Percentiles rank a stretch among this genome's conserved stretches.
These are phyloP conservation scores for Spodoptera litura DNA, from an alignment of 1,140 invertebrate species.

Conservation along the genomic window DNA sequence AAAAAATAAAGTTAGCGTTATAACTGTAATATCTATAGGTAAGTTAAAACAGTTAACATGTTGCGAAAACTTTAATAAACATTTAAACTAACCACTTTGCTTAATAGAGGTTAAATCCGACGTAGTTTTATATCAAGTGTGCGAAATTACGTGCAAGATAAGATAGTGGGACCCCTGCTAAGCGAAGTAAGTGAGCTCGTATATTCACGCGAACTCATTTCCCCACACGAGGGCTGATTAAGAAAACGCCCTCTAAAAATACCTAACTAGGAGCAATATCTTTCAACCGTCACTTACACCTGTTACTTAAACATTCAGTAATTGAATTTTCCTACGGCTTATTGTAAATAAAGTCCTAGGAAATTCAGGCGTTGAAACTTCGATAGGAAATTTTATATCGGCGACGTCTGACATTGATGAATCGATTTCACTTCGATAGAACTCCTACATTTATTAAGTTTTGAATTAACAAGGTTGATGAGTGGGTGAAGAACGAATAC, in stretches of 20 bases:
- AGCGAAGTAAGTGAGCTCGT: slow-evolving; percentile 30
- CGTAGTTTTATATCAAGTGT: slow-evolving; percentile 39
- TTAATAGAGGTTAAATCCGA: slow-evolving; percentile 17
- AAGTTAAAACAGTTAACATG: too few species aligned
- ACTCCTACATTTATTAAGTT: slow-evolving; percentile 25
- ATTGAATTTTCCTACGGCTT: slow-evolving; percentile 37
- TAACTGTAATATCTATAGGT: too few species aligned
- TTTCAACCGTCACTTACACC: slow-evolving; percentile 40
- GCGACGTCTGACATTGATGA: slow-evolving; percentile 31
- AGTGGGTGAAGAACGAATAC: too few species aligned
- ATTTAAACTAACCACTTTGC: slow-evolving; percentile 22
- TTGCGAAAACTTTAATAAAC: slow-evolving; percentile 2
- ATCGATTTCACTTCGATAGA: slow-evolving; percentile 33
- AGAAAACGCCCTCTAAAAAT: slow-evolving; percentile 41
- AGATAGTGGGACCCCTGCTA: slow-evolving; percentile 32
- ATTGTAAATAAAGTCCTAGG: slow-evolving; percentile 35
- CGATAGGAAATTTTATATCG: slow-evolving; percentile 37
- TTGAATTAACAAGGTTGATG: neutral
- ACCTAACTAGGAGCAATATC: slow-evolving; percentile 27
- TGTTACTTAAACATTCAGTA: slow-evolving; percentile 42
- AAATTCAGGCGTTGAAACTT: slow-evolving; percentile 6
- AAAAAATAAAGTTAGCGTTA: too few species aligned
- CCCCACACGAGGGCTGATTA: slow-evolving; percentile 43
- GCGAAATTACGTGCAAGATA: slow-evolving; percentile 39
- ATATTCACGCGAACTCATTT: slow-evolving; percentile 39